A percentile compares a stretch with the other conserved stretches of the same genome.
These are phyloP conservation scores for Parauchenoglanis punctatus DNA, from an alignment of 2,797 vertebrate species.

Conservation along the genomic window DNA sequence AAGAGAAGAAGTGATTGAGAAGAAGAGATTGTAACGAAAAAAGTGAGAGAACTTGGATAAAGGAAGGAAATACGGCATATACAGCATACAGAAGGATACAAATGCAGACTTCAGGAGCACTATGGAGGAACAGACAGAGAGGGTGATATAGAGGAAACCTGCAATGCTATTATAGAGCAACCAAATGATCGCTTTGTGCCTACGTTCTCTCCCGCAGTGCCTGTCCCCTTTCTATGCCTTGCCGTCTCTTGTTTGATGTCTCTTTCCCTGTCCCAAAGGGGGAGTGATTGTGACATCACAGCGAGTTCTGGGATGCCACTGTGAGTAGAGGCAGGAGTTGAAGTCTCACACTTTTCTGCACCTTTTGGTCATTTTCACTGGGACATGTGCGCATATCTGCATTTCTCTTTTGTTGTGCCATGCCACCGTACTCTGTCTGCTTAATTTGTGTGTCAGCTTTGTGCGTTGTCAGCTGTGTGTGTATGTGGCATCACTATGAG, in stretches of 20 bases:
- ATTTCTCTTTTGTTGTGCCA: constrained; percentile 19
- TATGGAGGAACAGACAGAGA: constrained; percentile 41
- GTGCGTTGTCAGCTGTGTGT: background rate
- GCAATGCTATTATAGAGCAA: background rate
- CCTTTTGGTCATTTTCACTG: constrained; percentile 15
- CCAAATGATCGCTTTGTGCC: constrained; percentile 13
- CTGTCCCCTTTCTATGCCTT: constrained; percentile 18
- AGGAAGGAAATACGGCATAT: constrained; percentile 21
- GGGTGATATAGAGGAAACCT: constrained; percentile 29
- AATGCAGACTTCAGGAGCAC: background rate
- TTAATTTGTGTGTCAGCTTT: constrained; percentile 3
- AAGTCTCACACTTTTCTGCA: constrained; percentile 36
- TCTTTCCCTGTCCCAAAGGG: constrained; percentile 34
- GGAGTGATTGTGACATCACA: constrained; percentile 44
- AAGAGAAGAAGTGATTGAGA: constrained; percentile 18
- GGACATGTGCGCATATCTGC: constrained; percentile 20
- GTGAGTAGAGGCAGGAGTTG: constrained; percentile 63
- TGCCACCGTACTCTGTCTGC: background rate
- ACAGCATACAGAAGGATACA: constrained; percentile 24
- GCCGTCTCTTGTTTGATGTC: constrained; percentile 18
- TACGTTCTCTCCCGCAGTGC: background rate
- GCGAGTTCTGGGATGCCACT: constrained; percentile 48
- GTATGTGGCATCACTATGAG: constrained; percentile 23
- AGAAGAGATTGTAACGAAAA: background rate
- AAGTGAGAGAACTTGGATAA: constrained; percentile 23